Evolutionary conservation across 2,797 vertebrate species (phyloP), one percentile per base, ranked within the genome.

Genomic region (Cygnus olor): DNA sequence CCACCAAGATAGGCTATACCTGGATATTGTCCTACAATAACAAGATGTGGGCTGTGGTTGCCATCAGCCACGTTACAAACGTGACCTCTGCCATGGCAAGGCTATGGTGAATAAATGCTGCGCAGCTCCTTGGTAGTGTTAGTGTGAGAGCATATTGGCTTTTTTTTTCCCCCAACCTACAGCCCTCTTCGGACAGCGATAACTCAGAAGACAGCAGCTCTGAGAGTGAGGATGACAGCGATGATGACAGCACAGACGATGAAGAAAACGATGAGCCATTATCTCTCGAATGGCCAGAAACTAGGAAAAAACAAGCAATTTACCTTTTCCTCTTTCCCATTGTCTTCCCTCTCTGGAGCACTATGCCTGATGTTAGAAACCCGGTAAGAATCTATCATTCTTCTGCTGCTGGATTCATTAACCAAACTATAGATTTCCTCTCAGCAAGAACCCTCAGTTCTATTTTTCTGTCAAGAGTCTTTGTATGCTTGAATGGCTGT

Each of bases 301-400:
- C 98, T 2, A 97, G 78, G 56, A 97, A 97, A 61, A 99, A 99
- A 97, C 99, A 99, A 97, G 98, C 98, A 80, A 98, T 99, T 63
- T 99, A 98, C 97, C 98, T 99, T 74, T 97, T 99, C 92, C 98
- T 99, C 74, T 97, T 99, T 87, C 99, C 99, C 81, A 99, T 99
- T 5, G 98, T 99, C 69, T 97, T 99, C 91, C 99, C 99, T 47
- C 97, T 99, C 93, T 99, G 99, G 99, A 98, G 99, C 94, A 99
- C 99, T 0, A 91, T 99, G 47, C 99, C 99, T 2, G 99, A 99
- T 0, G 99, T 99, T 76, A 98, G 99, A 80, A 99, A 98, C 94
- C 98, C 97, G 72, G 99, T 99, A 96, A 98, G 98, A 85, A 78
- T 80, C 45, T 30, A 2, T 61, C 77, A 42, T 71, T 53, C 65